Conservation (phyloP, 2,888 invertebrate species). For the Sinopyrophorus schimmeli region DNA sequence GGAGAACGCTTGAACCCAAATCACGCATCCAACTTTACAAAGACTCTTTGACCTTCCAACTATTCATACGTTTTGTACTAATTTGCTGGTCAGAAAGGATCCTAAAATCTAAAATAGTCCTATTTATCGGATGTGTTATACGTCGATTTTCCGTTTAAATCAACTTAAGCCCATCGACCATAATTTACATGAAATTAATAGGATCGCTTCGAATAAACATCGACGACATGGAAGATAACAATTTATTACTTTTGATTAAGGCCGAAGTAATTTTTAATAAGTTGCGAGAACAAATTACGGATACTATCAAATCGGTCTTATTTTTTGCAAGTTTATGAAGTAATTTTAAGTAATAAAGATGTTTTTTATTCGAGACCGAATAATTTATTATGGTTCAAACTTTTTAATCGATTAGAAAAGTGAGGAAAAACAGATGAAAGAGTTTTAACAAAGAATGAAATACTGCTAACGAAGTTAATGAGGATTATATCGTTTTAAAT, state of each 20-base stretch:
- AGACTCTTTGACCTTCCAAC: constrained; percentile 19
- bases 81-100: constrained; percentile 1
- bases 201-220: no score
- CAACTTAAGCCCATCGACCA: no score
- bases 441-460: constrained; percentile 16
- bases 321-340: constrained; percentile 8
- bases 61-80: constrained; percentile 13
- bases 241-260: no score
- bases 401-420: constrained; percentile 21
- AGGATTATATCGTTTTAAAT: constrained; percentile 20
- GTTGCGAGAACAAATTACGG: no score
- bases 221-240: no score
- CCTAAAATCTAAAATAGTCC: no score
- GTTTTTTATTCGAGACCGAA: constrained; percentile 13
- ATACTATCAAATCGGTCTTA: constrained; percentile 2
- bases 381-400: constrained; percentile 19
- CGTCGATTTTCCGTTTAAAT: no score
- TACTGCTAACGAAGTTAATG: constrained; percentile 20
- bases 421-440: constrained; percentile 19
- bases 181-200: no score
- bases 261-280: no score
- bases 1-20: constrained; percentile 25
- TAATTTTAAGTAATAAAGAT: constrained; percentile 12
- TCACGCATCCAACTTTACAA: constrained; percentile 25
- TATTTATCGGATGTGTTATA: no score